These are phyloP conservation scores for Eutolmus rufibarbis DNA, from an alignment of 2,888 invertebrate species.

Conservation along the genomic window DNA sequence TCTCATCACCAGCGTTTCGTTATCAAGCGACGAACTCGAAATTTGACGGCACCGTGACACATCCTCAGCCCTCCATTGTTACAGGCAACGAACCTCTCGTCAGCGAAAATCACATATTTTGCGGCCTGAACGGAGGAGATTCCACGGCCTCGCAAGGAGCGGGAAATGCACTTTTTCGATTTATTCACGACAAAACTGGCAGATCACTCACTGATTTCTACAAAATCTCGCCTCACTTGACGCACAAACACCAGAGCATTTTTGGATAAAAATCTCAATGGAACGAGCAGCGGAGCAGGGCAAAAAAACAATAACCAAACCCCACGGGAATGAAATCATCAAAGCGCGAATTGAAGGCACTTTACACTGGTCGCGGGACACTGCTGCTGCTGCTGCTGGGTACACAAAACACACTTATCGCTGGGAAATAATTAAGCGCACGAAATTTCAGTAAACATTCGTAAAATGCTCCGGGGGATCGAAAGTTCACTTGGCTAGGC, in stretches of 20 bases:
- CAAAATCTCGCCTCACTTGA: not conserved
- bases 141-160: not conserved
- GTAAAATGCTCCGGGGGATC: not conserved
- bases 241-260: conserved; percentile 27
- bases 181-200: not conserved
- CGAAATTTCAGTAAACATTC: conserved; percentile 14
- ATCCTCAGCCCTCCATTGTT: not conserved
- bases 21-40: not conserved
- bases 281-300: not conserved
- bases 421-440: conserved; percentile 5
- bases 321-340: conserved; percentile 34
- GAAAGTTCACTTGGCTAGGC: conserved; percentile 16
- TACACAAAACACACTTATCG: conserved; percentile 12
- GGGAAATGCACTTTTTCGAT: not conserved
- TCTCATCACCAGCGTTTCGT: not conserved
- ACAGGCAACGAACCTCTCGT: not conserved
- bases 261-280: conserved; percentile 28
- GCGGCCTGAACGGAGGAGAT: not conserved
- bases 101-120: not conserved
- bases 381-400: not conserved
- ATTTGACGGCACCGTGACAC: not conserved
- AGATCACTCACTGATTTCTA: not conserved
- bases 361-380: conserved; percentile 16
- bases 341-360: conserved; percentile 36
- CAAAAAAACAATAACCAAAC: not conserved